Percentiles rank a stretch among this genome's conserved stretches.
Conservation (phyloP, 2,797 vertebrate species). For the Etheostoma nigrum region DNA sequence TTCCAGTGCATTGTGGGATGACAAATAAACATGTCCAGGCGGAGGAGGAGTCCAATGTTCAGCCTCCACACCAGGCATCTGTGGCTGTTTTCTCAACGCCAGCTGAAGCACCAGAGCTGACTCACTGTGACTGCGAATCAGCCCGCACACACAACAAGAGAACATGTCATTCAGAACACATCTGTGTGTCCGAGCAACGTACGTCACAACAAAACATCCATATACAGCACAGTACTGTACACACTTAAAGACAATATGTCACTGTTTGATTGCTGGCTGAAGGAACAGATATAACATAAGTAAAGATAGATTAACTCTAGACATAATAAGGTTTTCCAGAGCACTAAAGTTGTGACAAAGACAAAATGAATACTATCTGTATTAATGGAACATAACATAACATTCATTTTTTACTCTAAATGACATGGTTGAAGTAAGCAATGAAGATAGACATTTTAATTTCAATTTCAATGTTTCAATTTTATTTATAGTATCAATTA, state of each 20-base stretch:
- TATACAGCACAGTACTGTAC: not conserved
- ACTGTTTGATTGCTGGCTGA: not conserved
- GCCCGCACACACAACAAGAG: conserved; percentile 27
- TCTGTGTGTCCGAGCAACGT: conserved; percentile 38
- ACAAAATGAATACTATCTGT: not conserved
- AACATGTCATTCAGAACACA: conserved; percentile 47
- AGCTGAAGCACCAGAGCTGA: conserved; percentile 74
- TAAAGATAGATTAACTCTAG: not conserved
- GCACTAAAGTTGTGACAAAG: not conserved
- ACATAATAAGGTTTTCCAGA: not conserved
- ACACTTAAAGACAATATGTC: not conserved
- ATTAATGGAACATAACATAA: not conserved
- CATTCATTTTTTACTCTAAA: no score
- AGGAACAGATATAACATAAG: not conserved
- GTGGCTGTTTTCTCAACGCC: conserved; percentile 63
- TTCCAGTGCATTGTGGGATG: conserved; percentile 77
- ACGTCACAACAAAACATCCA: conserved; percentile 2
- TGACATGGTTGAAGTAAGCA: not conserved
- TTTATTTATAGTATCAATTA: no score
- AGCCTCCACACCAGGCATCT: conserved; percentile 62
- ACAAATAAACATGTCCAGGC: conserved; percentile 72
- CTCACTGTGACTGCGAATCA: conserved; percentile 71
- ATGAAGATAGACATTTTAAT: not conserved
- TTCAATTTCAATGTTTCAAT: no score
- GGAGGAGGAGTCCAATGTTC: conserved; percentile 71